Base-by-base conservation (phyloP, 2,797 vertebrate genomes). In the Sebastes melanostomus region DNA sequence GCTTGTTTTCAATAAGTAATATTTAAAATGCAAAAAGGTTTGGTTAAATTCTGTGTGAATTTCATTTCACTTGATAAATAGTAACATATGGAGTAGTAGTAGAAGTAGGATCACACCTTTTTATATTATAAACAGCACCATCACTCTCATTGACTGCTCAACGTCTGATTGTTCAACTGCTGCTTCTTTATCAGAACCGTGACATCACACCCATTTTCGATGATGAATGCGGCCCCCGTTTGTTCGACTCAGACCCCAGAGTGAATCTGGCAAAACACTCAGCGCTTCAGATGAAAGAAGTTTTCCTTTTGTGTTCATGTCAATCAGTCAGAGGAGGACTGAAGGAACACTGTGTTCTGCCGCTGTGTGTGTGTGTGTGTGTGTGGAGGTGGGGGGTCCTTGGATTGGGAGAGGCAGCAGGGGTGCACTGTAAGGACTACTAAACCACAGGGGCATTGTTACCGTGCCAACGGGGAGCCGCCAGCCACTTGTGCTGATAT, bases 401-500 rank as follows among this genome's bases (percentile, higher is more conserved):
- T 66, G 84, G 81, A 62, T 72, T 81, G 82, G 83, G 78, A n/a
- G 72, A 84, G 76, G 75, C 82, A 85, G 86, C 72, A 50, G 85
- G 87, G 83, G 78, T 58, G 78, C 84, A 88, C 83, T 84, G 89
- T 87, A 85, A 89, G 83, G 89, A 85, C 88, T 89, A 84, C 86
- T 86, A 85, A 91, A 91, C 90, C 86, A 82, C 85, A 55, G 81
- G 36, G 62, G 59, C 80, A 85, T 90, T 91, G 87, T 89, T 80
- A 29, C 75, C 13, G 77, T 83, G 86, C 83, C 85, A 89, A 65
- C 10, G 27, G 81, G 85, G 84, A 75, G 78, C 69, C 20, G 12
- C 42, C 42, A 50, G 60, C 74, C 65, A 59, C 75, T 77, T 66
- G 29, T 66, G 69, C 81, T 77, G 85, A 85, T 72, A 38, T 88